Evolutionary conservation across 2,113 vertebrate genomes (phyloP), one percentile per base, ranked within the genome.

Genomic region (Cacatua alba): DNA sequence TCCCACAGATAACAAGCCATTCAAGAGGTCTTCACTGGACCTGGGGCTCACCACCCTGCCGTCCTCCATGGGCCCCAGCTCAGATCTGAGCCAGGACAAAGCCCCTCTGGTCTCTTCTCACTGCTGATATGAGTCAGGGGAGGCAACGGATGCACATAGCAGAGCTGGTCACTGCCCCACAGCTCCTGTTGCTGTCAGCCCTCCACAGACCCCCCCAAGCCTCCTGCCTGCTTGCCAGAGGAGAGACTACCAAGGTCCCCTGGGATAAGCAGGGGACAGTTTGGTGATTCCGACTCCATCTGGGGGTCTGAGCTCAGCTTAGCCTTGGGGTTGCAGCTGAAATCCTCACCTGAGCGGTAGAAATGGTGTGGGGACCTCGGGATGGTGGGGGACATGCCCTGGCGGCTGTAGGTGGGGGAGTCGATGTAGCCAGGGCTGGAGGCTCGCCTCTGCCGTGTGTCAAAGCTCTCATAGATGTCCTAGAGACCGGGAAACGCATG

Each of bases 391-490:
- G 99, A 99, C 98, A 99, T 98, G 98, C 99, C 99, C 91, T 99
- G 99, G 48, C 99, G 98, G 94, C 99, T 98, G 95, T 98, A 99
- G 24, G 98, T 98, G 29, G 99, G 99, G 6, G 99, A 99, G 97
- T 99, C 99, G 12, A 99, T 99, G 96, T 99, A 99, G 57, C 99
- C 99, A 1, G 99, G 99, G 97, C 99, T 99, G 96, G 99, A 99
- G 82, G 99, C 99, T 78, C 98, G 96, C 82, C 99, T 98, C 97
- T 99, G 99, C 78, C 98, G 98, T 15, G 98, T 98, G 95, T 99
- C 99, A 92, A 99, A 97, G 95, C 98, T 98, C 96, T 99, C 99
- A 11, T 98, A 99, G 96, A 99, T 98, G 96, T 99, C 99, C 99
- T 99, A 88, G 35, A 78, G 82, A 76, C 7, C 13, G 39, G 71